Percentiles rank a stretch among this genome's conserved stretches.
Conservation (phyloP, 1,140 invertebrate species). For the Proales similis region DNA sequence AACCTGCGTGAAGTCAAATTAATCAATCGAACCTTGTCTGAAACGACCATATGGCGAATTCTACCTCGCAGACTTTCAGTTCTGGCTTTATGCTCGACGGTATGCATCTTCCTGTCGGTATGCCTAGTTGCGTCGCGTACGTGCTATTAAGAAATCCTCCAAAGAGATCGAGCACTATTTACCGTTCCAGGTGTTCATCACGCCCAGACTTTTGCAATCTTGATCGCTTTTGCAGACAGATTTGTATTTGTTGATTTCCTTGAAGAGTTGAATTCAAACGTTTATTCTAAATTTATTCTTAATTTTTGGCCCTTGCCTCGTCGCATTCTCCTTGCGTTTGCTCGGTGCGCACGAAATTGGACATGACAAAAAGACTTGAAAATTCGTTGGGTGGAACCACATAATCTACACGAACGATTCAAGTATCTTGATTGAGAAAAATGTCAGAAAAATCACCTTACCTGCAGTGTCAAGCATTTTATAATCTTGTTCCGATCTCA, state of each 20-base stretch:
- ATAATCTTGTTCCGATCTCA: conserved; percentile 1
- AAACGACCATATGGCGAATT: not conserved
- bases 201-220: conserved; percentile 24
- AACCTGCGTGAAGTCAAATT: not conserved
- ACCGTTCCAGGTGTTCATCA: conserved; percentile 23
- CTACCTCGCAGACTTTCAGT: conserved; percentile 28
- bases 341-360: conserved; percentile 57
- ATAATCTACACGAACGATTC: conserved; percentile 59
- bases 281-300: conserved; percentile 11
- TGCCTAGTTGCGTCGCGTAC: too few species aligned
- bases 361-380: conserved; percentile 58
- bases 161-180: too few species aligned
- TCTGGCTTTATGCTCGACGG: not conserved
- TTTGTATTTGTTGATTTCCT: conserved; percentile 9
- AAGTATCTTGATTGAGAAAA: conserved; percentile 39
- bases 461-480: conserved; percentile 28
- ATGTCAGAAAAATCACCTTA: too few species aligned
- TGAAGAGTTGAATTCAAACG: not conserved
- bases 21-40: not conserved
- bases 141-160: too few species aligned
- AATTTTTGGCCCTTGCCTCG: conserved; percentile 45
- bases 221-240: not conserved
- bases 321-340: conserved; percentile 53
- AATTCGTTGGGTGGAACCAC: conserved; percentile 58
- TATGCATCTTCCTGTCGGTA: conserved; percentile 30